Evolutionary conservation across 2,888 invertebrate genomes (phyloP), one percentile per base, ranked within the genome.

Genomic region (Trisateles emortualis): DNA sequence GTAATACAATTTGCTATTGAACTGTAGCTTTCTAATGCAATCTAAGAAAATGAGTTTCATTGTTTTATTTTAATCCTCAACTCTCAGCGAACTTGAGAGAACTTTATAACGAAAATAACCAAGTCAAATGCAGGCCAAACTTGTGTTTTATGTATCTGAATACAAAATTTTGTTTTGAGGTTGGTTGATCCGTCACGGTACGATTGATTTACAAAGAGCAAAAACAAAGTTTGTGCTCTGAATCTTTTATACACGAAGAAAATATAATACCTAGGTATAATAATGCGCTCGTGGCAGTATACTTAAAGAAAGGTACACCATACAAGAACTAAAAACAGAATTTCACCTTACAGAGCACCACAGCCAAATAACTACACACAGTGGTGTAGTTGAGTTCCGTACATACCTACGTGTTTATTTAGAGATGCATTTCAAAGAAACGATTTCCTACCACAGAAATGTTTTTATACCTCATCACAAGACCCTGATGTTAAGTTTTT

Each of bases 11-110:
- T 32, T 32, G 3, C 32, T 11, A 59, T 57, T 48, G 43, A 45
- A 40, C 45, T 6, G 24, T 54, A 46, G 33, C 53, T 57, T 11
- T 32, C 32, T 32, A 46, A 32, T 36, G 4, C n/a, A 14, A 36
- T 10, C 16, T 38, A 22, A 11, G 35, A 44, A 44, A 35, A 32
- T 32, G n/a, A 26, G 26, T 11, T 32, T n/a, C 2, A 3, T 32
- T 32, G 32, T 32, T 32, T 32, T 32, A 13, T 32, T 32, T 32
- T 32, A 32, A 11, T 32, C 2, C 13, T 11, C 11, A n/a, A 11
- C 32, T 32, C 11, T 32, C n/a, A 11, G 5, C 32, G 11, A 32
- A 32, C 11, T 32, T 32, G 32, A 3, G 11, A n/a, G 5, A 32
- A 26, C 26, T 26, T 26, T 26, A 26, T 26, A 26, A 26, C 26